Evolutionary conservation across 2,888 invertebrate genomes (phyloP), one percentile per base, ranked within the genome.

Genomic region (Galeopsomyia nigrocyanea): DNA sequence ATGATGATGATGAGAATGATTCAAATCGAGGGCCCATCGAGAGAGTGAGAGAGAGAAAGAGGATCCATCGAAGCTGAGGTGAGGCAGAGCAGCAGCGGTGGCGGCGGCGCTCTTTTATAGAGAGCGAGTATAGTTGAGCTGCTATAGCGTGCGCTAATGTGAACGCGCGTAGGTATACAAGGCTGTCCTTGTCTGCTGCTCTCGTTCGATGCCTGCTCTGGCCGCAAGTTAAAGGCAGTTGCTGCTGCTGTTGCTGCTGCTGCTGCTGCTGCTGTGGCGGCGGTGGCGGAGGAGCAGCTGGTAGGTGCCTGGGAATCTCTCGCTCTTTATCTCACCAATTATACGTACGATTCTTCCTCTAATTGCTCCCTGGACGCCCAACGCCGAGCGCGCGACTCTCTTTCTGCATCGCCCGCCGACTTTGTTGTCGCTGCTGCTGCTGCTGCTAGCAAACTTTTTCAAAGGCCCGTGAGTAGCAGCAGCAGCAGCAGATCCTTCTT

Each of bases 311-410:
- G 83, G 78, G 83, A 83, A 84, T 81, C 80, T 80, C 80, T 79
- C 81, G 82, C 82, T 82, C 82, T 83, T 84, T 82, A 84, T 83
- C 83, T 81, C 78, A 78, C 81, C 83, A 84, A 85, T 85, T 85
- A 84, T 82, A 82, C 81, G 81, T 82, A 81, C 81, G 82, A 82
- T 81, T 82, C 79, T 79, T 78, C 77, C 79, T 80, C 81, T 84
- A 84, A 84, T 83, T 83, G 83, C 79, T 77, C 49, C 22, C 68
- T 47, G 75, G 77, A 73, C 73, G 67, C 1, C 13, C 39, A 10
- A 39, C 39, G 39, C 39, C 63, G 53, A 10, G 39, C 64, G 55
- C 55, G 26, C 13, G 39, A 39, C 39, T 39, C 39, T 39, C n/a
- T 39, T 39, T 26, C 26, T 26, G 26, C 26, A 5, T 26, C 26